These are phyloP conservation scores for Onthophagus sagittarius DNA, from an alignment of 2,888 invertebrate genomes.

Conservation along the genomic window DNA sequence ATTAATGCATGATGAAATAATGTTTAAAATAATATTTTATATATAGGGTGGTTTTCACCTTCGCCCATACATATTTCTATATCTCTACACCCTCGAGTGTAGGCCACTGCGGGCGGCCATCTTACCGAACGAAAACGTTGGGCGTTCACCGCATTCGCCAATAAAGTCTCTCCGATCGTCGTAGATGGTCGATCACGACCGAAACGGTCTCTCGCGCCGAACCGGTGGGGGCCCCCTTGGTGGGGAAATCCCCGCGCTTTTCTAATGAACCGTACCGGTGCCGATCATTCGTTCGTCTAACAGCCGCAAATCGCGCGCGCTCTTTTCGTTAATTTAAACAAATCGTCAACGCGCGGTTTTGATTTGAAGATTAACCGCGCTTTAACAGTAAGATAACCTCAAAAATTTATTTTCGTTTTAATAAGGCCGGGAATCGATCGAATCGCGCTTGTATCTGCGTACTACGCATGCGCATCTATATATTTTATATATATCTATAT, in stretches of 20 bases:
- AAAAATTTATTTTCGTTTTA: background rate
- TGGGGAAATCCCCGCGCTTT: too few species aligned
- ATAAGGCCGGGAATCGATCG: background rate
- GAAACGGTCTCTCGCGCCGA: background rate
- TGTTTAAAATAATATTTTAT: background rate
- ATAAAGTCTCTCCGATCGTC: slow-evolving; percentile 7
- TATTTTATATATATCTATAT: too few species aligned
- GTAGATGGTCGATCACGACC: slow-evolving; percentile 8
- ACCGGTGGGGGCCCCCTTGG: too few species aligned
- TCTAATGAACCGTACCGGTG: background rate
- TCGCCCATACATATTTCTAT: too few species aligned
- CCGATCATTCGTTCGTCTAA: background rate
- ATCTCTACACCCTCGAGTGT: background rate
- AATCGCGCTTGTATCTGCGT: too few species aligned
- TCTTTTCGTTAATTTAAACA: background rate
- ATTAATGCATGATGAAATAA: background rate
- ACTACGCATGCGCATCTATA: too few species aligned
- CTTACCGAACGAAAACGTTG: slow-evolving; percentile 32
- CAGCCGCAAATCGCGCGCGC: background rate
- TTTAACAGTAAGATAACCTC: background rate
- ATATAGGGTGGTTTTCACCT: background rate
- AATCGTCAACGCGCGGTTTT: background rate
- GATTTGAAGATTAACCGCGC: background rate
- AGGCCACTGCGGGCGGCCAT: slow-evolving; percentile 35
- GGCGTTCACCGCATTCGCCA: slow-evolving; percentile 31